Evolutionary conservation across 2,888 invertebrate species (phyloP), one percentile per base, ranked within the genome.

Genomic region (Rotaria macrura): DNA sequence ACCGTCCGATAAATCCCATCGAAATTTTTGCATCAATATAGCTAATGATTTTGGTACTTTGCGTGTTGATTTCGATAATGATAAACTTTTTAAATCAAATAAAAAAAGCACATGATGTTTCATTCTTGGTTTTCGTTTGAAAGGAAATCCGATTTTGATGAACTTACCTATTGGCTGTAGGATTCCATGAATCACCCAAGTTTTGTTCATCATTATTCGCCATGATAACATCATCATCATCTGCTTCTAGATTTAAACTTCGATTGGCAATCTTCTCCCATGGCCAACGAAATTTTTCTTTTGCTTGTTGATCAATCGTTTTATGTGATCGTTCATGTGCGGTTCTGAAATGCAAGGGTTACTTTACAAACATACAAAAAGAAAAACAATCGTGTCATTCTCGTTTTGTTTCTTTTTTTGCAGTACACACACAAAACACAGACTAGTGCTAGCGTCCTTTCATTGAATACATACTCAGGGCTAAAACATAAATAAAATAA

Each of bases 251-350:
- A 74, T 85, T 85, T 57, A 85, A 52, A 52, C 86, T 47, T 1
- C 89, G 88, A 84, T 90, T 89, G 38, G 89, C 89, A 40, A 90
- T 87, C 84, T 89, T 87, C 86, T 91, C 90, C 91, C 91, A 91
- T 1, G 91, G 90, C 90, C 90, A 90, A 85, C 90, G 90, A 57
- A 90, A 87, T 29, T 88, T 88, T 84, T 89, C 88, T 20, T 87
- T 85, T 65, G 89, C 85, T 23, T 89, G 87, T 86, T 89, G 88
- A 52, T 91, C 90, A 12, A 89, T 88, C 79, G 87, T 87, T 83
- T 88, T 86, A 87, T 90, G 90, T 12, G 90, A 88, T 9, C 88
- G 85, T 79, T 89, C 89, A 86, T 90, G 90, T 25, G 89, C 87
- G 20, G 87, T 87, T 84, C 88, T 88, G 83, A 25, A 87, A 84